Evolutionary conservation across 2,113 vertebrate genomes (phyloP), one percentile per base, ranked within the genome.

Genomic region (Puma concolor): DNA sequence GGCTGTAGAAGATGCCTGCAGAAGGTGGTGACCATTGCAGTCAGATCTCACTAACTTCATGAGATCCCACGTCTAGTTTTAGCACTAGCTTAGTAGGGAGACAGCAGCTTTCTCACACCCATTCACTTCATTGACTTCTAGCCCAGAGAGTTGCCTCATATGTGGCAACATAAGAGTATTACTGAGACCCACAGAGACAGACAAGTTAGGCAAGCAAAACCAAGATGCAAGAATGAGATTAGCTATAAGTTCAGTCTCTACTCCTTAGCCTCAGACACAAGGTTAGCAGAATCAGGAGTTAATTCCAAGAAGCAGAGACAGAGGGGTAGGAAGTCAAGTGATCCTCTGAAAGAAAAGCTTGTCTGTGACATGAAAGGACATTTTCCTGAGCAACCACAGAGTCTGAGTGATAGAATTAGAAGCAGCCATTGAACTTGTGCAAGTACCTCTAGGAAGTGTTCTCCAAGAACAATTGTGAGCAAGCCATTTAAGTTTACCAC

Each of bases 81-180:
- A 94, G 29, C n/a, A 44, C 31, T 31, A 96, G 63, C 21, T 93
- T 57, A 82, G 77, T 80, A 60, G 91, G 15, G 36, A 91, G 38
- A 71, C 36, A 76, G 50, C 3, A 31, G 16, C 33, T 64, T 95
- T 38, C 21, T 91, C 29, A 69, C 4, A 50, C 50, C 52, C 29
- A 14, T 41, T 66, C 19, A 60, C 3, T 52, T 16, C 33, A 10
- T 50, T 5, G 15, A 0, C 52, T 79, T 79, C 21, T 29, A 44
- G 13, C 1, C 44, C 27, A 87, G 52, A 88, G 13, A 64, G 57
- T 48, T 67, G 14, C 0, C 15, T 33, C 36, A 5, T 57, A 0
- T 38, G 6, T 33, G 1, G 19, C 44, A 63, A n/a, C 6, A 7
- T 23, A 38, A 21, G 14, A 72, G 5, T 63, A 52, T 29, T 77